These are phyloP conservation scores for Motacilla tschutschensis DNA, from an alignment of 2,113 vertebrate species.

Conservation along the genomic window DNA sequence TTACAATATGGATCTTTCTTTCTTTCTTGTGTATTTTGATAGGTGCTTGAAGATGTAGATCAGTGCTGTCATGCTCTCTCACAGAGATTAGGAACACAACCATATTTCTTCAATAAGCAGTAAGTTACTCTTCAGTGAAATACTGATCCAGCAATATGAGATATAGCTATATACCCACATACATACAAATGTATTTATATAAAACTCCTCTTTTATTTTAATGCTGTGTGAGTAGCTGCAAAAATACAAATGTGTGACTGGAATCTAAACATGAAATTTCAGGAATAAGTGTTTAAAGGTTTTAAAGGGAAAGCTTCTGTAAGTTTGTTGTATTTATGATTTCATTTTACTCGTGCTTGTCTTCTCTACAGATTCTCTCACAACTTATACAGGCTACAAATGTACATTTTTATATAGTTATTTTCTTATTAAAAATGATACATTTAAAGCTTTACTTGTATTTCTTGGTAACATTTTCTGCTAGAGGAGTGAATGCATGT, in stretches of 20 bases:
- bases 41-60: conserved; percentile 95
- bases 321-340: neutral
- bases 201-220: neutral
- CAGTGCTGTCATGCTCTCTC: conserved; percentile 95
- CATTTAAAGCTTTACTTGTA: neutral
- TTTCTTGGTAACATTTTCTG: neutral
- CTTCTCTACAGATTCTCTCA: neutral
- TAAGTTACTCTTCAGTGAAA: conserved; percentile 70
- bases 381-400: neutral
- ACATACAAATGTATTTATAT: neutral
- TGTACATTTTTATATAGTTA: neutral
- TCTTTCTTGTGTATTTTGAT: conserved; percentile 33
- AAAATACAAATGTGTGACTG: neutral
- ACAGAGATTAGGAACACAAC: conserved; percentile 90
- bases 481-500: neutral
- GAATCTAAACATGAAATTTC: neutral
- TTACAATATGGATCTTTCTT: conserved; percentile 21
- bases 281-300: neutral
- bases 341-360: neutral
- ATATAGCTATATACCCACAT: neutral
- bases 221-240: neutral
- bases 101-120: conserved; percentile 95
- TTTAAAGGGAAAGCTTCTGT: neutral
- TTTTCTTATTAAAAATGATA: neutral
- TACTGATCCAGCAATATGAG: neutral